phyloP scores from a whole-genome alignment of 1,140 invertebrate species.

The Lasaia peninsularis region DNA sequence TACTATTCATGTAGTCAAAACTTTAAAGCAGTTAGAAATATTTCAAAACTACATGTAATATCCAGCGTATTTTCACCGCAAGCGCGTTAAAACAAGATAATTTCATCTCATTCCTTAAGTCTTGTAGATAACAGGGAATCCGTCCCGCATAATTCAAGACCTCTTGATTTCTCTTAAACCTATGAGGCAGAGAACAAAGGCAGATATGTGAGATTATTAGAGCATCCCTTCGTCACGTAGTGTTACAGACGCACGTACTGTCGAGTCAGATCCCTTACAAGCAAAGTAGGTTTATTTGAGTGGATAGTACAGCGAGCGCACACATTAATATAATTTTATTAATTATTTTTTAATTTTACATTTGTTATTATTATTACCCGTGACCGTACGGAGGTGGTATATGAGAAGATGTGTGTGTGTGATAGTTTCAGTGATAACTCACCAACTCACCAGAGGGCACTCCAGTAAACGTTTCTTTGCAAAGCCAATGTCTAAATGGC shows the following conservation, averaged over 20 bases:
- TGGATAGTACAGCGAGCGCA: no score
- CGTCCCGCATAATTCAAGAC: conserved; percentile 12
- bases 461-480: no score
- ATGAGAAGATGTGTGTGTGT: no score
- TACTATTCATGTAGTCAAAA: no score
- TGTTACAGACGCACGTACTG: conserved; percentile 7
- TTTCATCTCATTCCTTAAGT: conserved; percentile 10
- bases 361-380: no score
- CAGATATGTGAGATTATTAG: conserved; percentile 10
- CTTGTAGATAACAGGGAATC: conserved; percentile 6
- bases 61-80: neutral
- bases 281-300: conserved; percentile 10
- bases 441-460: no score
- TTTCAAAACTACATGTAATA: neutral
- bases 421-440: no score
- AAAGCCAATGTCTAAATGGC: no score
- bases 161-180: conserved; percentile 12
- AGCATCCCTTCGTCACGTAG: conserved; percentile 6
- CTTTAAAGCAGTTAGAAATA: no score
- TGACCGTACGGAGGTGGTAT: no score
- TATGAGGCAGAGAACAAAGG: conserved; percentile 12
- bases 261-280: conserved; percentile 9
- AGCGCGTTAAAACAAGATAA: conserved; percentile 3
- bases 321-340: no score
- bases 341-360: no score